Evolutionary conservation across 2,113 vertebrate genomes (phyloP).

Genomic region (Natator depressus): DNA sequence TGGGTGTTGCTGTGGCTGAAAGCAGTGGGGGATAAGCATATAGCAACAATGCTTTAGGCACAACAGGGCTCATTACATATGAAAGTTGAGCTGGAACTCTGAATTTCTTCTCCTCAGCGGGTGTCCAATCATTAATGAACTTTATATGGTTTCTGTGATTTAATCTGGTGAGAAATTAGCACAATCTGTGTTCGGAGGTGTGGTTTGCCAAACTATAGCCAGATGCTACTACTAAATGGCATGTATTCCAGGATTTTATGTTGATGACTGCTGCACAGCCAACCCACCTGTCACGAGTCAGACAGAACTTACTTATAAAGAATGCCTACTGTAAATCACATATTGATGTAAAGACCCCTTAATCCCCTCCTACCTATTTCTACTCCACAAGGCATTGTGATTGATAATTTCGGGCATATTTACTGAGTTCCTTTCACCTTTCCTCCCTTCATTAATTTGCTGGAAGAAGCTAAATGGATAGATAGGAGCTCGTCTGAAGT

Average conservation of each 20-base stretch:
- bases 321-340: conserved; percentile 52
- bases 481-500: neutral
- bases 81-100: neutral
- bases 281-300: conserved; percentile 48
- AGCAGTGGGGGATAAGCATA: neutral
- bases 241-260: neutral
- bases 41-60: neutral
- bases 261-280: conserved; percentile 9
- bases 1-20: neutral
- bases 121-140: neutral
- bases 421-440: conserved; percentile 48
- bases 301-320: conserved; percentile 42
- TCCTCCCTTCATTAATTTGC: conserved; percentile 54
- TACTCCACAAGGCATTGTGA: neutral
- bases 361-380: conserved; percentile 33
- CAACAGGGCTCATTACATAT: neutral
- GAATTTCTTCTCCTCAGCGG: accelerated
- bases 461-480: neutral
- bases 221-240: neutral
- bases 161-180: neutral
- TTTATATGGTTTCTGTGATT: neutral
- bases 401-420: conserved; percentile 54
- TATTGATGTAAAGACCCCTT: conserved; percentile 44
- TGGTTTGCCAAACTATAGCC: neutral
- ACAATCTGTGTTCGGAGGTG: neutral